phyloP scores from a whole-genome alignment of 2,888 invertebrate species.

The Brachyptera putata region DNA sequence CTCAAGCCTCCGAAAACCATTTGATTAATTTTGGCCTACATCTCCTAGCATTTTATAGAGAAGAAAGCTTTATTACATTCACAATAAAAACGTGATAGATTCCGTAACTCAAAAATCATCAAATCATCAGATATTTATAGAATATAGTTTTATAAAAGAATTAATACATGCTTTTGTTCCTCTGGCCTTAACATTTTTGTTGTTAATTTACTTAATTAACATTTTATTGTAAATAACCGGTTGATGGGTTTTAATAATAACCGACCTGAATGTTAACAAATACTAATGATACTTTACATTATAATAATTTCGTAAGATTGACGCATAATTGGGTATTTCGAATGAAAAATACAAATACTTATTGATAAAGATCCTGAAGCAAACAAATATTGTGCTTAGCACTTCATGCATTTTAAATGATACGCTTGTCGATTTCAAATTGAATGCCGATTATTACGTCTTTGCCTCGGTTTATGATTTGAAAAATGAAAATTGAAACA shows the following conservation, averaged over 20 bases:
- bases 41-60: too few species aligned
- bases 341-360: background rate
- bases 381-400: background rate
- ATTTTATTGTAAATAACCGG: background rate
- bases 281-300: background rate
- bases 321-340: background rate
- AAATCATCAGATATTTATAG: background rate
- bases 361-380: background rate
- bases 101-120: background rate
- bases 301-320: background rate
- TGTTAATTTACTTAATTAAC: background rate
- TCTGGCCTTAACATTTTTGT: background rate
- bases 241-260: background rate
- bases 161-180: background rate
- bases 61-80: too few species aligned
- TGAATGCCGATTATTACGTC: too few species aligned
- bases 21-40: too few species aligned
- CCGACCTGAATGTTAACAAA: conserved; percentile 7
- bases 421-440: background rate
- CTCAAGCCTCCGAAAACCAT: too few species aligned
- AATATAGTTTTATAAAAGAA: background rate
- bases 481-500: too few species aligned
- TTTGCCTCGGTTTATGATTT: too few species aligned
- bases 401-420: background rate
- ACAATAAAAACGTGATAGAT: background rate